These are phyloP conservation scores for Sussaba pulchella DNA, from an alignment of 2,888 invertebrate genomes.

Conservation along the genomic window DNA sequence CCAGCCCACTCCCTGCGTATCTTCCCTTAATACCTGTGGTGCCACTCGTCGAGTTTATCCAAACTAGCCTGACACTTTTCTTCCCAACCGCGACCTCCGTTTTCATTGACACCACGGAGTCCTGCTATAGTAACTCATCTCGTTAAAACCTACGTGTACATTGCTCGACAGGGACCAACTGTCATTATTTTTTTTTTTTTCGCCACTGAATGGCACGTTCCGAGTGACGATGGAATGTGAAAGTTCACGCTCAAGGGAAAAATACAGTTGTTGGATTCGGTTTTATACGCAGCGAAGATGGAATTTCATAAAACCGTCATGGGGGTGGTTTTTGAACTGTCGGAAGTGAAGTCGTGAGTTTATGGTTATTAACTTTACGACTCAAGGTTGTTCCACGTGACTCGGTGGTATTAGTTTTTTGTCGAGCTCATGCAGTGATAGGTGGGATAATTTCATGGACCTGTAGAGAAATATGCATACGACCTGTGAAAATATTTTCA, in stretches of 20 bases:
- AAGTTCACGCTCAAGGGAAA: neutral
- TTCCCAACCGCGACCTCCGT: neutral
- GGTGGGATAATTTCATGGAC: too few relatives aligned
- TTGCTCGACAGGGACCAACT: neutral
- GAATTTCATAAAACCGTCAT: too few relatives aligned
- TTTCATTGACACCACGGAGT: neutral
- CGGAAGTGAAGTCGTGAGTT: too few relatives aligned
- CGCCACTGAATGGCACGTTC: neutral
- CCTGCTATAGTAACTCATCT: conserved; percentile 13
- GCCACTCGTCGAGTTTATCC: conserved; percentile 17
- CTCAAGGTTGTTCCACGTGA: too few relatives aligned
- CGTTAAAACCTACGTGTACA: neutral
- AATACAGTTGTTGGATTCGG: neutral
- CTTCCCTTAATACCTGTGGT: neutral
- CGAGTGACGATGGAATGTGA: neutral
- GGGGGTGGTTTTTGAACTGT: too few relatives aligned
- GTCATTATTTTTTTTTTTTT: conserved; percentile 14
- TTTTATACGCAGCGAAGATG: too few relatives aligned
- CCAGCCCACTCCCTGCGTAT: neutral
- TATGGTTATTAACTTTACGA: too few relatives aligned
- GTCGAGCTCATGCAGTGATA: too few relatives aligned
- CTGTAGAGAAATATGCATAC: too few relatives aligned
- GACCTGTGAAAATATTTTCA: too few relatives aligned
- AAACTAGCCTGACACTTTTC: neutral
- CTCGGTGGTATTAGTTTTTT: too few relatives aligned